These are phyloP conservation scores for Pycnomerus fuliginosus DNA, from an alignment of 2,888 invertebrate species.

Conservation along the genomic window DNA sequence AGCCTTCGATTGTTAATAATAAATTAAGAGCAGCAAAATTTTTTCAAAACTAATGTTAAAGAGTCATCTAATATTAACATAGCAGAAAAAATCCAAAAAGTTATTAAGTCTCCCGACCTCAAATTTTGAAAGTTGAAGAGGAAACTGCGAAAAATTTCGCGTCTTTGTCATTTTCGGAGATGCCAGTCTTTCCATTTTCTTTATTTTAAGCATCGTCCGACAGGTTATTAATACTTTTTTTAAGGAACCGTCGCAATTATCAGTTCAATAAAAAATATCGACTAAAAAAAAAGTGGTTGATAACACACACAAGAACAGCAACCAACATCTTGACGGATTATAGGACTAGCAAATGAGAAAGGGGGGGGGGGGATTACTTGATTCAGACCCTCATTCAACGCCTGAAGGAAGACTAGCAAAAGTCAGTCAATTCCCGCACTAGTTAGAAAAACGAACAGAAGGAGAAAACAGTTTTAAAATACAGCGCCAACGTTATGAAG, in stretches of 20 bases:
- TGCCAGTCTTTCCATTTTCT: no score
- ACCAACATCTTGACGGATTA: conserved; percentile 42
- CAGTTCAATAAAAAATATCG: conserved; percentile 6
- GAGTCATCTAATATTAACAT: conserved; percentile 13
- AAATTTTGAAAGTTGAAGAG: conserved; percentile 7
- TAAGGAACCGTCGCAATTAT: no score
- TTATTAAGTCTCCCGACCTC: conserved; percentile 8
- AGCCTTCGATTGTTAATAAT: conserved; percentile 13
- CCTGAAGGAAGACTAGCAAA: conserved; percentile 49
- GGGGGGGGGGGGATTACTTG: no score
- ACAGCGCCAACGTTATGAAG: conserved; percentile 40
- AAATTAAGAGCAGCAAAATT: conserved; percentile 11
- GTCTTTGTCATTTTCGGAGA: no score
- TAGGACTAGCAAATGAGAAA: conserved; percentile 46
- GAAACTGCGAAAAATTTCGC: conserved; percentile 13
- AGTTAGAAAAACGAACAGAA: conserved; percentile 29
- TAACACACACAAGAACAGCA: conserved; percentile 35
- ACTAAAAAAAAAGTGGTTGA: conserved; percentile 28
- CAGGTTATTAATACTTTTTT: no score
- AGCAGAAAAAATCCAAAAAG: conserved; percentile 12
- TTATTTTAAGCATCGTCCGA: no score
- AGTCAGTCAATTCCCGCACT: conserved; percentile 37
- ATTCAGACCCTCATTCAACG: no score
- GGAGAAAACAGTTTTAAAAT: conserved; percentile 16
- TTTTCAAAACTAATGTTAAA: conserved; percentile 21